These are phyloP conservation scores for Dendrolimus kikuchii DNA, from an alignment of 1,140 invertebrate genomes.

Conservation along the genomic window DNA sequence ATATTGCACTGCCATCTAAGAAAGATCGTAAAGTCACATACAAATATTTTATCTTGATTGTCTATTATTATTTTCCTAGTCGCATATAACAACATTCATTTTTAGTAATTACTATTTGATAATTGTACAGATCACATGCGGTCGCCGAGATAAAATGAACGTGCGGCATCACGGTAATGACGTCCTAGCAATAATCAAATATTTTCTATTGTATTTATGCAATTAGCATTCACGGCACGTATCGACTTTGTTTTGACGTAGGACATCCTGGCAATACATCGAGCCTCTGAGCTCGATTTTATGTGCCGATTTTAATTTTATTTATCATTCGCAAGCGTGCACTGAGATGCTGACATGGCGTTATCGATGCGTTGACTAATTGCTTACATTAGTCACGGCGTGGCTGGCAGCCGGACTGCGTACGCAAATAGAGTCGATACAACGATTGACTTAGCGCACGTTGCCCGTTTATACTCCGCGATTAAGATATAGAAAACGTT, in stretches of 20 bases:
- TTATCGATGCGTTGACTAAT: constrained; percentile 54
- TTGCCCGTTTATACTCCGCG: constrained; percentile 35
- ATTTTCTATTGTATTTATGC: constrained; percentile 21
- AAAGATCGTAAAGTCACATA: too few relatives aligned
- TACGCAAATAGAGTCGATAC: constrained; percentile 55
- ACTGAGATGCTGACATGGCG: constrained; percentile 38
- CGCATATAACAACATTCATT: too few relatives aligned
- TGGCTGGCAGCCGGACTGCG: constrained; percentile 27
- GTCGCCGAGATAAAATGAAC: too few relatives aligned
- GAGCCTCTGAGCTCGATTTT: too few relatives aligned
- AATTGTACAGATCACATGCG: too few relatives aligned
- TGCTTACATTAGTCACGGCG: constrained; percentile 52
- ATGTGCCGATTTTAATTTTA: constrained; percentile 17
- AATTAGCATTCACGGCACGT: constrained; percentile 22
- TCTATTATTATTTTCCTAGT: too few relatives aligned
- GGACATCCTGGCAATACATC: constrained; percentile 3
- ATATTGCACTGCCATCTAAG: too few relatives aligned
- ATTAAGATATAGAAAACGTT: constrained; percentile 28
- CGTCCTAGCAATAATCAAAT: neutral
- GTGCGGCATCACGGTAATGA: too few relatives aligned
- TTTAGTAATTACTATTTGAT: too few relatives aligned
- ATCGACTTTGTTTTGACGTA: constrained; percentile 14
- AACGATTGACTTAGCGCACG: constrained; percentile 53
- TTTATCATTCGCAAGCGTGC: constrained; percentile 22
- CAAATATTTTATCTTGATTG: too few relatives aligned